Conservation (phyloP, 2,797 vertebrate species). For the Buphagus erythrorhynchus region DNA sequence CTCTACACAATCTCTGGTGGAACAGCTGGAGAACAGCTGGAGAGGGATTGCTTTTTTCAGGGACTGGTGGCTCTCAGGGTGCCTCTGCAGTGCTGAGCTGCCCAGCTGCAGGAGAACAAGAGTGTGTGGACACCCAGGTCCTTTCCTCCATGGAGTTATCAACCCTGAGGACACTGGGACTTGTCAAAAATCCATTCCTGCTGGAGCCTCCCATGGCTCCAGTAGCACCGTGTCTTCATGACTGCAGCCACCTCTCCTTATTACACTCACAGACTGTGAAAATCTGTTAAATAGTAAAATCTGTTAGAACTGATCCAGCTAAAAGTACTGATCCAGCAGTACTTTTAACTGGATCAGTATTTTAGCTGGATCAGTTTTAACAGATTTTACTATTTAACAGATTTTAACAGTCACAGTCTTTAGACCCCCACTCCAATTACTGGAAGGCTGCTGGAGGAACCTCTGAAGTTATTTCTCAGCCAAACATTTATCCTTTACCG, state of each 20-base stretch:
- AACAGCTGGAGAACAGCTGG: no score
- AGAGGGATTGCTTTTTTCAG: not conserved
- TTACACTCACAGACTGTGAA: not conserved
- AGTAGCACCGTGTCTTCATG: not conserved
- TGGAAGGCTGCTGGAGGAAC: not conserved
- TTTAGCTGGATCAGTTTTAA: no score
- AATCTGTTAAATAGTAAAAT: no score
- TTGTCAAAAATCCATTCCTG: not conserved
- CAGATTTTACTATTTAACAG: no score
- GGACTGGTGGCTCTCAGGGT: not conserved
- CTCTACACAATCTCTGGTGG: no score
- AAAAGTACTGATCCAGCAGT: not conserved
- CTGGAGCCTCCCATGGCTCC: not conserved
- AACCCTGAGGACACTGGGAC: accelerated
- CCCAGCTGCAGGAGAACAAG: not conserved
- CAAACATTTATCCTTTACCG: not conserved
- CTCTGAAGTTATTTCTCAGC: not conserved
- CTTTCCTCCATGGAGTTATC: not conserved
- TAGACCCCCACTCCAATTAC: not conserved
- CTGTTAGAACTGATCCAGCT: no score
- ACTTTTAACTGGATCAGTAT: not conserved
- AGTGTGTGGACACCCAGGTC: accelerated
- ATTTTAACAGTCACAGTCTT: not conserved
- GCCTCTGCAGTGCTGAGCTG: not conserved
- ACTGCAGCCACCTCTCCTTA: not conserved